Conservation (phyloP, 1,140 invertebrate genomes). For the Drosophila ambigua region DNA sequence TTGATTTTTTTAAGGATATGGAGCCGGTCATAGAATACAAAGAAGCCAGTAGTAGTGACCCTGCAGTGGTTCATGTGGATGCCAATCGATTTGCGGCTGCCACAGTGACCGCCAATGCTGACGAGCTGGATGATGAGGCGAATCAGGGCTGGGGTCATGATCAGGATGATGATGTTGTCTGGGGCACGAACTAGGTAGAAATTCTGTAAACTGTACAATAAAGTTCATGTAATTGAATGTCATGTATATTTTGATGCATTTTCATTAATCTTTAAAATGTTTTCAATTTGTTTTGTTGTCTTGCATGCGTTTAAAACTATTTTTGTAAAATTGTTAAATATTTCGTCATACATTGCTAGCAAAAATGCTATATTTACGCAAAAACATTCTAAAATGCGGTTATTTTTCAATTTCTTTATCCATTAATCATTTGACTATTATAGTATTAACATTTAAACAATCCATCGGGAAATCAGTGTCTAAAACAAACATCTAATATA, state of each 20-base stretch:
- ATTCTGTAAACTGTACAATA: slow-evolving; percentile 25
- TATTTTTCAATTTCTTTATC: slow-evolving; percentile 26
- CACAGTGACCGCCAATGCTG: slow-evolving; percentile 1
- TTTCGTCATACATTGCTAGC: slow-evolving; percentile 14
- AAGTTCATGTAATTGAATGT: slow-evolving; percentile 51
- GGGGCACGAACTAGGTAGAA: slow-evolving; percentile 35
- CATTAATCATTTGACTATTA: slow-evolving; percentile 55
- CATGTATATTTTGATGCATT: slow-evolving; percentile 60
- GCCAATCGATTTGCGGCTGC: slow-evolving; percentile 67
- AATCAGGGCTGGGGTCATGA: slow-evolving; percentile 69
- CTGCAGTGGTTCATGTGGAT: slow-evolving; percentile 48
- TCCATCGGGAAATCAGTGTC: neutral
- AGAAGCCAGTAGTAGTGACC: slow-evolving; percentile 78
- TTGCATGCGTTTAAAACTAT: slow-evolving; percentile 61
- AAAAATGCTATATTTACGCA: slow-evolving; percentile 72
- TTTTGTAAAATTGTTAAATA: slow-evolving; percentile 68
- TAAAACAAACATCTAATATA: slow-evolving; percentile 19
- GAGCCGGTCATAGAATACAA: slow-evolving; percentile 90
- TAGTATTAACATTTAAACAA: slow-evolving; percentile 52
- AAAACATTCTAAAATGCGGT: slow-evolving; percentile 68
- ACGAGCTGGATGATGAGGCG: slow-evolving; percentile 24
- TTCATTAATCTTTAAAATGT: slow-evolving; percentile 49
- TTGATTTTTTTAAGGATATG: slow-evolving; percentile 94
- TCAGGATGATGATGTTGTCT: slow-evolving; percentile 56
- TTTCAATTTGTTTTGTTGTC: slow-evolving; percentile 50